Base-by-base conservation (phyloP, 1,140 invertebrate species). In the Micrasema minimum region DNA sequence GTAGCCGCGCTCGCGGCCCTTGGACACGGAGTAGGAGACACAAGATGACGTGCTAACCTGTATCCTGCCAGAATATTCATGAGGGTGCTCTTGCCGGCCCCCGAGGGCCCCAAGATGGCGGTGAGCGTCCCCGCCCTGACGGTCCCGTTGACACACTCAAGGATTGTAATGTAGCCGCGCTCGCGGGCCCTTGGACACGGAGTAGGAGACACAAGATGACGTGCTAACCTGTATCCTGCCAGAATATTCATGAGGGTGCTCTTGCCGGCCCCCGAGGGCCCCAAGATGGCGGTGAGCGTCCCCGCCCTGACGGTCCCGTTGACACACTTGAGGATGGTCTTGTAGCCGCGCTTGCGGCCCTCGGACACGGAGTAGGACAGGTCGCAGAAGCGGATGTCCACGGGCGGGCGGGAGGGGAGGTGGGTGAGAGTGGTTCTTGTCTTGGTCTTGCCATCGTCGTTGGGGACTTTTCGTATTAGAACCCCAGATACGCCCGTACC, bases 221-320 rank as follows among this genome's bases (percentile, higher is more conserved):
- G n/a, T n/a, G n/a, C n/a, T n/a, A n/a, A 95, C 93, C 91, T 95
- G 84, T 95, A 96, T 69, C 94, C 94, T 20, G 94, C 93, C 72
- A 96, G 82, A 75, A 95, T 93, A 77, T 96, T 95, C 91, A 96
- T 93, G 0, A 96, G 86, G 0, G 95, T 96, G 72, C 93, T 95
- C 80, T 98, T 98, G 0, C 96, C 96, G 1, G 95, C 94, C 1
- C 96, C 96, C 0, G 94, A 96, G 38, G 95, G 95, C 41, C 95
- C 95, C 93, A 97, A 96, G 51, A 97, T 97, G 16, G 94, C 95
- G 0, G 94, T 95, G 48, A 97, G 81, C 85, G 93, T 87, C 72
- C 93, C 87, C 69, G 90, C 90, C 71, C 87, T 84, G 82, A 95
- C 92, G 77, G 90, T 89, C 35, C 94, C 95, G 79, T 90, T 93